These are phyloP conservation scores for Drosophila sp. DNA, from an alignment of 1,140 invertebrate genomes.

Conservation along the genomic window DNA sequence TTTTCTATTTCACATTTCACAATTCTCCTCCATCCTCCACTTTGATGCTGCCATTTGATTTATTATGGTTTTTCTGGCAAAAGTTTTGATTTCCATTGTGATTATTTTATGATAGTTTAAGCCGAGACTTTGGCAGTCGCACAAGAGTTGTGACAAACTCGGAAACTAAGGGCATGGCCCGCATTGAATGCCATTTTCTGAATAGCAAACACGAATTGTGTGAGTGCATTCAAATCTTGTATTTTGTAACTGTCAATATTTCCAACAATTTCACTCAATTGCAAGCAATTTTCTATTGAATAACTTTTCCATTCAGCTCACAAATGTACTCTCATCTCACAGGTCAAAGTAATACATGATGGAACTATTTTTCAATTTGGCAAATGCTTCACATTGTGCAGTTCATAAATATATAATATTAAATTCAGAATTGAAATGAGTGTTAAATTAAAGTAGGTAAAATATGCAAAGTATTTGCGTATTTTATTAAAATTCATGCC, in stretches of 20 bases:
- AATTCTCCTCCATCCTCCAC: not conserved
- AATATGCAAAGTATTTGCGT: not conserved
- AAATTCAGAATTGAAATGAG: too few relatives aligned
- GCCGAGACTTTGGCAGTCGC: conserved; percentile 49
- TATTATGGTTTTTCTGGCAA: conserved; percentile 52
- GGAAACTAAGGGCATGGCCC: conserved; percentile 24
- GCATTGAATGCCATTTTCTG: conserved; percentile 36
- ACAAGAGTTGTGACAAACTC: conserved; percentile 54
- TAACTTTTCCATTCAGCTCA: conserved; percentile 8
- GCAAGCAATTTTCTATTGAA: conserved; percentile 25
- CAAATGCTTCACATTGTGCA: not conserved
- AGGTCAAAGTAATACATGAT: not conserved
- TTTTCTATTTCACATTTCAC: too few relatives aligned
- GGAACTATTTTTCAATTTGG: conserved; percentile 1
- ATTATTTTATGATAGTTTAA: conserved; percentile 80
- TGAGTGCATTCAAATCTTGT: conserved; percentile 18
- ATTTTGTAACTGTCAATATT: conserved; percentile 50
- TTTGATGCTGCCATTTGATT: conserved; percentile 52
- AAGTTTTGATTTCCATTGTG: conserved; percentile 78
- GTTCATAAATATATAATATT: too few relatives aligned
- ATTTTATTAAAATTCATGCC: not conserved
- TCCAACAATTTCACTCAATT: conserved; percentile 27
- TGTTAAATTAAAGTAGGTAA: not conserved
- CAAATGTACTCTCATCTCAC: not conserved
- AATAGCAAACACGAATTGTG: conserved; percentile 37